A percentile compares a stretch with the other conserved stretches of the same genome.
Conservation (phyloP, 2,797 vertebrate species). For the Sebastiscus albofasciatus region DNA sequence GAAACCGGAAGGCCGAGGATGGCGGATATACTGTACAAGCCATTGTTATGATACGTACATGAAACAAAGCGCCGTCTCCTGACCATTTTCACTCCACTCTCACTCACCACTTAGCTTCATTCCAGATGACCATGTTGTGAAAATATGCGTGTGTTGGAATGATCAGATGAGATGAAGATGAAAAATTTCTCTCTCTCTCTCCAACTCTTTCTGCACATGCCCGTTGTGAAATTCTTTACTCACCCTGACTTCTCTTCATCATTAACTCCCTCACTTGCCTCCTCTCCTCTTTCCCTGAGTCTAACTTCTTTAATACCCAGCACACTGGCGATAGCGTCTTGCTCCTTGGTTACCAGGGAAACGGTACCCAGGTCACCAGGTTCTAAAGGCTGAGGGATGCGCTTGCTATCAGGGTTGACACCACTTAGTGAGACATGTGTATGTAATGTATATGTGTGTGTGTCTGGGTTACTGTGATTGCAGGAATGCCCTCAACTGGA, state of each 20-base stretch:
- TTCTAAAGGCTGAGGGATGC: neutral
- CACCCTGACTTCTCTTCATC: neutral
- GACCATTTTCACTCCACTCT: too few species aligned
- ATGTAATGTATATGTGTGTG: neutral
- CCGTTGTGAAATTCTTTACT: neutral
- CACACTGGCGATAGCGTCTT: neutral
- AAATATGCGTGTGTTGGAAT: too few species aligned
- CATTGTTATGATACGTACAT: too few species aligned
- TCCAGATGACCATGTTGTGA: too few species aligned
- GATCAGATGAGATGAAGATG: too few species aligned
- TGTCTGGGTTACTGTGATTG: neutral
- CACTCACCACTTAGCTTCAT: too few species aligned
- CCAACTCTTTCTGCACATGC: neutral
- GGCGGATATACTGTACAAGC: too few species aligned
- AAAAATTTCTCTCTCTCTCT: neutral
- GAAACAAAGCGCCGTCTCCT: too few species aligned
- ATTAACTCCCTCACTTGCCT: neutral
- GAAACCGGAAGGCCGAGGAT: too few species aligned
- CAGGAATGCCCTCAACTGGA: neutral
- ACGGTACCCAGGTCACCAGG: slow-evolving; percentile 17
- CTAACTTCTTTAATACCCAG: neutral
- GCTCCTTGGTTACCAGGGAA: slow-evolving; percentile 26
- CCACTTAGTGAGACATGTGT: neutral
- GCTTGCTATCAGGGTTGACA: neutral
- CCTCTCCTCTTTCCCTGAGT: neutral